Evolutionary conservation across 2,888 invertebrate genomes (phyloP), one percentile per base, ranked within the genome.

Genomic region (Drosophila rubida): DNA sequence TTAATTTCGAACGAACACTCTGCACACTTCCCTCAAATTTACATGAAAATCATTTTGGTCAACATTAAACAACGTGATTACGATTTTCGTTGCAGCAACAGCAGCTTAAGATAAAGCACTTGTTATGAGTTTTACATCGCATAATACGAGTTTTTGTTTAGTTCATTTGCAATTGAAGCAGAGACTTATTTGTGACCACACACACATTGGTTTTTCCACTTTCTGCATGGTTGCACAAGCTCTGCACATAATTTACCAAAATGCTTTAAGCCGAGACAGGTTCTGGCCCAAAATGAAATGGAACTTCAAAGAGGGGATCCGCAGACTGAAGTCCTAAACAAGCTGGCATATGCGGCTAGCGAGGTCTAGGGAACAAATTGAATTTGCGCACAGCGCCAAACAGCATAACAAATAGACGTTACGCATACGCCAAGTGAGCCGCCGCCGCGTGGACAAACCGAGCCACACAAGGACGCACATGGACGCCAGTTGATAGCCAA

Each of bases 321-420:
- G n/a, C n/a, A n/a, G n/a, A n/a, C n/a, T n/a, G 53, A 35, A 58
- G 46, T n/a, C 54, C 53, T 67, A 77, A 77, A 81, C 71, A 82
- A 72, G 66, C 72, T 66, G 57, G 67, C 70, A 77, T 37, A 37
- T 37, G 35, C 57, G 35, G 55, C 75, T 37, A 59, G 63, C 70
- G 77, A 59, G 75, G 77, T 59, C 63, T 32, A 46, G 66, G 45
- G 58, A 54, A 69, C 76, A 82, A 86, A 82, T 82, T 86, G 78
- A 83, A 86, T 86, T 86, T 80, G 74, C 70, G 66, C 66, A 49
- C 67, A 76, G 50, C 60, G 53, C 48, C 71, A 72, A 83, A 79
- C 68, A 83, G 87, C 87, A 83, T 83, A 83, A 72, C 87, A 83
- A 83, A 83, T 86, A 83, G 68, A 80, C 70, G 78, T 54, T 65